phyloP scores from a whole-genome alignment of 2,797 vertebrate genomes.

The Cuculus canorus region DNA sequence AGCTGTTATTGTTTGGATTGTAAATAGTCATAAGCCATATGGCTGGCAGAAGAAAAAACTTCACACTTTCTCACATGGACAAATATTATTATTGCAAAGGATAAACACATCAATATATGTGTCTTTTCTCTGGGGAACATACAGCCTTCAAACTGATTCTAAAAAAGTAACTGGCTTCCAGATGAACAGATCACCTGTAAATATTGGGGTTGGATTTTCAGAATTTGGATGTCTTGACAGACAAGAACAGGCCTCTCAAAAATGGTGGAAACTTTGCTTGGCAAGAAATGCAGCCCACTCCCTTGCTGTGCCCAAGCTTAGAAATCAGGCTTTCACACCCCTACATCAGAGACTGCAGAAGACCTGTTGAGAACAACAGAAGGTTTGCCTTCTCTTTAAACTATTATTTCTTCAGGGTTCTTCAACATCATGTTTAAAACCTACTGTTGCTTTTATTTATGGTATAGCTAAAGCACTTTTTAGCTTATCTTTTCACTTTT shows the following conservation, averaged over 20 bases:
- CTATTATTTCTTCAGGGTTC: not conserved
- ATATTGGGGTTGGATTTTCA: not conserved
- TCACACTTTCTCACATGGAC: constrained; percentile 76
- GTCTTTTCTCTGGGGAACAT: constrained; percentile 65
- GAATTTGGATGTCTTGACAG: not conserved
- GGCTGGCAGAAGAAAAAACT: constrained; percentile 71
- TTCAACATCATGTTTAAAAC: not conserved
- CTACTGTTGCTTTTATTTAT: not conserved
- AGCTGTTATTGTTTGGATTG: constrained; percentile 79
- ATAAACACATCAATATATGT: constrained; percentile 74
- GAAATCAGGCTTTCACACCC: not conserved
- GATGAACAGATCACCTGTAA: constrained; percentile 53
- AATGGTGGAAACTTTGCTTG: not conserved
- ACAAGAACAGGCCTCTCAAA: not conserved
- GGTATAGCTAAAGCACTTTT: not conserved
- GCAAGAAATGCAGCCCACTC: not conserved
- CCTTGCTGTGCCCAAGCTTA: rapidly evolving
- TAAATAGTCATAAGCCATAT: constrained; percentile 80
- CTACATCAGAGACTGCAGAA: not conserved
- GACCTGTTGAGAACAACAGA: not conserved
- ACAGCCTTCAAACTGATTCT: constrained; percentile 43
- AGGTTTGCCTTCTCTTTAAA: not conserved
- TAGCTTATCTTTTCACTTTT: not conserved
- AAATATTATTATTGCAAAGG: constrained; percentile 79
- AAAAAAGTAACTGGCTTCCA: constrained; percentile 27